Evolutionary conservation across 2,797 vertebrate species (phyloP), one percentile per base, ranked within the genome.

Genomic region (Chrosomus eos): DNA sequence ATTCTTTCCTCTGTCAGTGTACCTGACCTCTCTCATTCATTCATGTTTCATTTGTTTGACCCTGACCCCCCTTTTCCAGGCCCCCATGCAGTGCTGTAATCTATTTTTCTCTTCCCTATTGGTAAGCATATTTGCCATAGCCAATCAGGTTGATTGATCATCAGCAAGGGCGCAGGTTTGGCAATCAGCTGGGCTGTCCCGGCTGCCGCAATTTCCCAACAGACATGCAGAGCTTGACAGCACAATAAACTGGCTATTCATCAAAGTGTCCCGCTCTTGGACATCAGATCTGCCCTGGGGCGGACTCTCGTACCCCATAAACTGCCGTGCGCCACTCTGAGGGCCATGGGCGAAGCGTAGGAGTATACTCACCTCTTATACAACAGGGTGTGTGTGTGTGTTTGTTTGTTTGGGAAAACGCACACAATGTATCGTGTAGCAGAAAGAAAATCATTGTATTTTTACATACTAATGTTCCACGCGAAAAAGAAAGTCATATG

Each of bases 111-210:
- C 94, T 95, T 93, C 93, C 92, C 93, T 93, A 93, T 97, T 96
- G 93, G 92, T 94, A 93, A 93, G 95, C 92, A 90, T 91, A 94
- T 97, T 97, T 97, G 97, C 97, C 96, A 93, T 93, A 94, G 92
- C 96, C 91, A 94, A 97, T 98, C 97, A 96, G 94, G 91, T 93
- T 98, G 98, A 99, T 96, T 96, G 97, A 99, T 99, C 96, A 96
- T 94, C 91, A 90, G 89, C 88, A 89, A 76, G 90, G 94, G 95
- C 95, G 95, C 95, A 95, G 96, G 94, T 95, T 95, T 86, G 95
- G 94, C 96, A 97, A 97, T 97, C 96, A 96, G 96, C 96, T 95
- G 93, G 95, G 93, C 86, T 87, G 92, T 87, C 82, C 53, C 18
- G 93, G 93, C 94, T 93, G 93, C 90, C 91, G 88, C 89, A 94